Evolutionary conservation across 1,140 invertebrate genomes (phyloP), one percentile per base, ranked within the genome.

Genomic region (Papilio dardanus): DNA sequence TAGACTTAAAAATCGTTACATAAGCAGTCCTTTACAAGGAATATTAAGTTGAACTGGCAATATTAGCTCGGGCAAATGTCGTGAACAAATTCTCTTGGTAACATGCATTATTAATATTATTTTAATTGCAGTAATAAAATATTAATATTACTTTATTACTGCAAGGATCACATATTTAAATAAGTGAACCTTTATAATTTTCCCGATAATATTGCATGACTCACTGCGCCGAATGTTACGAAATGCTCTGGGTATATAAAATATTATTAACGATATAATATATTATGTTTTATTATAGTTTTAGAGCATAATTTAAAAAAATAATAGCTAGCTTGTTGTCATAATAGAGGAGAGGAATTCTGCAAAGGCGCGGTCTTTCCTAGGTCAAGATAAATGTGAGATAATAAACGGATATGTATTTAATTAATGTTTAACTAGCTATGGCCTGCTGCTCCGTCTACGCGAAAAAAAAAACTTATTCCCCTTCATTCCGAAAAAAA

Each of bases 141-240:
- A n/a, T n/a, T n/a, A n/a, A n/a, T n/a, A n/a, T n/a, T n/a, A n/a
- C n/a, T n/a, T n/a, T n/a, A n/a, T n/a, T n/a, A n/a, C n/a, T 58
- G 2, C 54, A 58, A 58, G 2, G 54, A 0, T 50, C n/a, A 21
- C 3, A 19, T 4, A 46, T 30, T 14, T 12, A 58, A 58, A 12
- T 8, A 30, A 16, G 16, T 24, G 1, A n/a, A 28, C 3, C 12
- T 30, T 58, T 14, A 4, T 58, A 58, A 58, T 58, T 58, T 58
- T 28, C 14, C 21, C 37, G 67, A 24, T 69, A 24, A 42, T 69
- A n/a, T 16, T 21, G 67, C n/a, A 69, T 69, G 67, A 69, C n/a
- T 69, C 67, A 69, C 66, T 40, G 33, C n/a, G 35, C 19, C 67
- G 67, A 69, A 69, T 69, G 35, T 40, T 69, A 42, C 19, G 67